Percentiles rank a stretch among this genome's conserved stretches.
Conservation (phyloP, 2,888 invertebrate species). For the Lobophora halterata region DNA sequence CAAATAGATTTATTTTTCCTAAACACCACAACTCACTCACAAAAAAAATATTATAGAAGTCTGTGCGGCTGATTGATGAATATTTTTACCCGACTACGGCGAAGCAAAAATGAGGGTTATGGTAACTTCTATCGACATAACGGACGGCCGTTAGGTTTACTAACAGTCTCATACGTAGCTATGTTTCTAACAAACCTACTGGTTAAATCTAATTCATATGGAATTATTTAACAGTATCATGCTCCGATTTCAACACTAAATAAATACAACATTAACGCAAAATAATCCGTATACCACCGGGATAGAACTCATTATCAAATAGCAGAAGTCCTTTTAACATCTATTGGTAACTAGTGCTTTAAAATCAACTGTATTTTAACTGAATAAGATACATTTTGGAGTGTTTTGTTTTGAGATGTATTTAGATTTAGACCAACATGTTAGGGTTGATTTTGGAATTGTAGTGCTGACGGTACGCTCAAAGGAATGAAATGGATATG, state of each 20-base stretch:
- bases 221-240: slow-evolving; percentile 12
- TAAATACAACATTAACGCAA: background rate
- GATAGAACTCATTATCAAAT: no score
- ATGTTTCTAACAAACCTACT: background rate
- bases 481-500: slow-evolving; percentile 18
- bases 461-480: slow-evolving; percentile 1
- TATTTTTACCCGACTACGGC: no score
- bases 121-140: no score
- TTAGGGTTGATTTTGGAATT: slow-evolving; percentile 6
- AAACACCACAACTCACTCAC: no score
- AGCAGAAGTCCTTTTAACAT: no score
- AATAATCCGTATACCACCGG: no score
- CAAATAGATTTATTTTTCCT: no score
- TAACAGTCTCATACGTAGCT: no score
- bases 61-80: no score
- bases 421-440: background rate
- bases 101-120: no score
- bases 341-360: background rate
- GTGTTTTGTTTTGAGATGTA: slow-evolving; percentile 7
- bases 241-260: slow-evolving; percentile 10
- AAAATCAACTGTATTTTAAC: slow-evolving; percentile 12
- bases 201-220: slow-evolving; percentile 6
- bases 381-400: slow-evolving; percentile 12
- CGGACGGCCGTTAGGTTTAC: no score
- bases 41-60: no score